These are phyloP conservation scores for Morinoia aosen DNA, from an alignment of 2,888 invertebrate species.

Conservation along the genomic window DNA sequence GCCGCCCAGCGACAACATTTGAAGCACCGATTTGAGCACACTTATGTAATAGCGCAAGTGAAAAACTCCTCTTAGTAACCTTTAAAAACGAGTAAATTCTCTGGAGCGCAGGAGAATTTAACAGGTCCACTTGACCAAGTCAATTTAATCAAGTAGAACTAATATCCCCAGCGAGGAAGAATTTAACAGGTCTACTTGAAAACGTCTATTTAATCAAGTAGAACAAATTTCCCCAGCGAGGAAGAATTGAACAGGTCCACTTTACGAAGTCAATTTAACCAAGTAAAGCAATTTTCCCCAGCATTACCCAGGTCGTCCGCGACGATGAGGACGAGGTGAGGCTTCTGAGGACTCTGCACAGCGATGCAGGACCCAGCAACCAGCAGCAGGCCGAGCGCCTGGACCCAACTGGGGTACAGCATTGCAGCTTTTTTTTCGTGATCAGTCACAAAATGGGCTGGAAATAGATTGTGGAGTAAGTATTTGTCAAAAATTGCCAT, in stretches of 20 bases:
- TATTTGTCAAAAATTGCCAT: too few species aligned
- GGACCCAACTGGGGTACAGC: not conserved
- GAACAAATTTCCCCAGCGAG: too few species aligned
- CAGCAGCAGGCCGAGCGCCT: not conserved
- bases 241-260: too few species aligned
- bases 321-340: conserved; percentile 57
- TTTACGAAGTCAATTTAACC: too few species aligned
- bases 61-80: not conserved
- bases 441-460: not conserved
- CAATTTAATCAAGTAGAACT: not conserved
- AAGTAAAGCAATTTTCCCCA: too few species aligned
- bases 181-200: not conserved
- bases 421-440: not conserved
- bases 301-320: conserved; percentile 57
- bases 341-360: not conserved
- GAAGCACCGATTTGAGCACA: not conserved
- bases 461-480: not conserved
- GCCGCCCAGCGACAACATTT: not conserved
- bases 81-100: not conserved
- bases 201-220: not conserved
- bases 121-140: not conserved
- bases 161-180: not conserved
- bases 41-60: not conserved
- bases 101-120: not conserved
- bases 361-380: not conserved